These are phyloP conservation scores for Archips xylosteana DNA, from an alignment of 2,888 invertebrate genomes.

Conservation along the genomic window DNA sequence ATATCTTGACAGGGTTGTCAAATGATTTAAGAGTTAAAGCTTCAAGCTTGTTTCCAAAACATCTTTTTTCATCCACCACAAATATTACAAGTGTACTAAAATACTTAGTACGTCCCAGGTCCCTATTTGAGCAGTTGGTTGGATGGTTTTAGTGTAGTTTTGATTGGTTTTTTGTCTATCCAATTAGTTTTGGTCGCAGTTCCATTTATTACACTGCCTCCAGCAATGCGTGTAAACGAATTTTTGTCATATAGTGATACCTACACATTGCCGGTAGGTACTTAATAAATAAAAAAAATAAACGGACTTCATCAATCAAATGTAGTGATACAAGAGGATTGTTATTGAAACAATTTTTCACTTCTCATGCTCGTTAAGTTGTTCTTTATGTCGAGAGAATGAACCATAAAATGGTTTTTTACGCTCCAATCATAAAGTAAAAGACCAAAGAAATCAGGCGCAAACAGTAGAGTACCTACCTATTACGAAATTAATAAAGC, in stretches of 20 bases:
- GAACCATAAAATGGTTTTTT: too few relatives aligned
- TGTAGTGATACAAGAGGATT: background rate
- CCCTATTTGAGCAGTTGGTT: background rate
- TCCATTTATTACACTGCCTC: conserved; percentile 19
- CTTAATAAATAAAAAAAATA: background rate
- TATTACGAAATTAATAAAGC: too few relatives aligned
- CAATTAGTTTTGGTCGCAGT: conserved; percentile 34
- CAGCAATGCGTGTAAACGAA: conserved; percentile 12
- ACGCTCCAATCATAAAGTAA: too few relatives aligned
- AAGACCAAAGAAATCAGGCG: too few relatives aligned
- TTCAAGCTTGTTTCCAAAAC: background rate
- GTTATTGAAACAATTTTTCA: too few relatives aligned
- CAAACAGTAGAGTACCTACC: too few relatives aligned
- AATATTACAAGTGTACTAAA: background rate
- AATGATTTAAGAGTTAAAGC: too few relatives aligned
- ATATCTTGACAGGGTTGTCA: too few relatives aligned
- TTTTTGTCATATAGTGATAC: background rate
- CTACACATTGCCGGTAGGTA: too few relatives aligned
- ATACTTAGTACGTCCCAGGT: background rate
- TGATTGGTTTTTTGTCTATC: conserved; percentile 37
- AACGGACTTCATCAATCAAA: background rate
- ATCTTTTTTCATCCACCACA: background rate
- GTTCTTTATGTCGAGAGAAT: too few relatives aligned
- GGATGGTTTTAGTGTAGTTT: conserved; percentile 5
- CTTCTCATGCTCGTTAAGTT: too few relatives aligned